Evolutionary conservation across 2,888 invertebrate species (phyloP).

Genomic region (Alloscopus bannaensis): DNA sequence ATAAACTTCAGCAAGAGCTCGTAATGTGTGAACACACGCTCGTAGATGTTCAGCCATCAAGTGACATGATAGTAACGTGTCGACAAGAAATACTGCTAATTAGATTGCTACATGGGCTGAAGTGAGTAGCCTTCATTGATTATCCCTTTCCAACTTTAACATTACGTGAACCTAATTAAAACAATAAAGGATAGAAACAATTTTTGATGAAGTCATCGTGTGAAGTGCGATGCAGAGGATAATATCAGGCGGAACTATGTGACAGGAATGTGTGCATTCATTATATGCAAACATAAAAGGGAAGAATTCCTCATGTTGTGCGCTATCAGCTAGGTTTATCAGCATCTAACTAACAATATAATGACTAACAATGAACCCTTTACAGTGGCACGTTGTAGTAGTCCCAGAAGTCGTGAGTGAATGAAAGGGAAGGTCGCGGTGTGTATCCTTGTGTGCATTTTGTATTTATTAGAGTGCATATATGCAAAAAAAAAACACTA

Average conservation of each 20-base stretch:
- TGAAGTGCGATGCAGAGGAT: no score
- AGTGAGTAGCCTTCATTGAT: slow-evolving; percentile 6
- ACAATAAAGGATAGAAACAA: no score
- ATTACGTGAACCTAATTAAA: no score
- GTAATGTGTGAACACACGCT: no score
- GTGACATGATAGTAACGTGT: no score
- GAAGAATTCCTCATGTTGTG: slow-evolving; percentile 1
- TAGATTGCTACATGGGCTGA: no score
- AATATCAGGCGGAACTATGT: slow-evolving; percentile 13
- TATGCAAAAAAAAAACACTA: no score
- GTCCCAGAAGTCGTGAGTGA: background rate
- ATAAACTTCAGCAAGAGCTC: no score
- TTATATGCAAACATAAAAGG: background rate
- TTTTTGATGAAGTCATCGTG: no score
- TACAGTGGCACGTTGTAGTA: background rate
- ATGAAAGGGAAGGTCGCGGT: slow-evolving; percentile 19
- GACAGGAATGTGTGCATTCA: background rate
- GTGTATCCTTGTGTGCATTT: slow-evolving; percentile 23
- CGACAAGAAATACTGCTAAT: slow-evolving; percentile 23
- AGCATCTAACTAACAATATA: background rate
- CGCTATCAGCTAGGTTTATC: background rate
- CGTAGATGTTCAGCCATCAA: no score
- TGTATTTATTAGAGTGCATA: slow-evolving; percentile 11
- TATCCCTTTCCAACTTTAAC: no score
- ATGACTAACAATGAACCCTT: no score